Evolutionary conservation across 2,888 invertebrate genomes (phyloP).

Genomic region (Hartigia nigra): DNA sequence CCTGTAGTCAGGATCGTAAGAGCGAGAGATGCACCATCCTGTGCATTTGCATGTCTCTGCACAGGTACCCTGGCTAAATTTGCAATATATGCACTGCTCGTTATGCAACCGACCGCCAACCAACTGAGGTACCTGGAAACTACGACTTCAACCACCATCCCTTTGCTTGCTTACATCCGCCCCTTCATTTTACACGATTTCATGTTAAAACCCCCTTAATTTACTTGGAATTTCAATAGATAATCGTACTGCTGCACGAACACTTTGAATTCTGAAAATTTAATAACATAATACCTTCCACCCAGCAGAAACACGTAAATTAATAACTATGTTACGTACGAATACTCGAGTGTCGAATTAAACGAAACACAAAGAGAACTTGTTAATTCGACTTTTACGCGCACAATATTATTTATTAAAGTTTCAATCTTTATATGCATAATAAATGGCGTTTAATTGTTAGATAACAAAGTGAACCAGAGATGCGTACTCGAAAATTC

Average conservation of each 20-base stretch:
- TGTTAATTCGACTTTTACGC: neutral
- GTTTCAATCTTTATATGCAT: neutral
- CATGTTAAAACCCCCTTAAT: conserved; percentile 35
- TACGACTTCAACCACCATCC: conserved; percentile 21
- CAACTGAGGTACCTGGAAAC: conserved; percentile 33
- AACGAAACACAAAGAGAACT: neutral
- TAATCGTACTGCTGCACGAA: neutral
- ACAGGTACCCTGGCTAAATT: conserved; percentile 44
- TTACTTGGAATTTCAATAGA: conserved; percentile 17
- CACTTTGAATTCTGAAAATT: neutral
- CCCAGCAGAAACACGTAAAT: neutral
- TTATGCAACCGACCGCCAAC: conserved; percentile 45
- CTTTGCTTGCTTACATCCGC: conserved; percentile 34
- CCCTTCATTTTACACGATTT: conserved; percentile 28
- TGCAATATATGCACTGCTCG: conserved; percentile 47
- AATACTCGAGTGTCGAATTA: neutral
- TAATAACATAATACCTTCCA: neutral
- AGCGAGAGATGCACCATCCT: neutral
- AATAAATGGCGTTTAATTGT: neutral
- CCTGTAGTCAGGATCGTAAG: neutral
- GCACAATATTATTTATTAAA: neutral
- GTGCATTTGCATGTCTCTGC: conserved; percentile 41
- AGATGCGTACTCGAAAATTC: neutral
- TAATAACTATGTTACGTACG: neutral
- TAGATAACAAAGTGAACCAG: neutral